Evolutionary conservation across 1,140 invertebrate species (phyloP), one percentile per base, ranked within the genome.

Genomic region (Andrena cerasifolii): DNA sequence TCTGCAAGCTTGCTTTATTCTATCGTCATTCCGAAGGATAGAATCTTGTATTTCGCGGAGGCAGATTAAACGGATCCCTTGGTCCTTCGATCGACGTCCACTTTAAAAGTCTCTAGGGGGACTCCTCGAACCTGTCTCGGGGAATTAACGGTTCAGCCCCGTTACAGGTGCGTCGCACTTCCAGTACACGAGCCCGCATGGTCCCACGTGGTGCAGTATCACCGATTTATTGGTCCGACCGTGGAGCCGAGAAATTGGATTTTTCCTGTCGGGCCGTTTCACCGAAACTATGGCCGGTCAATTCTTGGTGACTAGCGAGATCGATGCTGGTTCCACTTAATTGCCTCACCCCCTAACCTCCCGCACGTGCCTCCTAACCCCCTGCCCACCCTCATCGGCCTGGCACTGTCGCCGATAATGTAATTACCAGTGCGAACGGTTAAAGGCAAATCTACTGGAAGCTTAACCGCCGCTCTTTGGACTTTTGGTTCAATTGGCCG

Each of bases 341-440:
- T 83, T 74, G 67, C 36, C 5, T 6, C 47, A 14, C 51, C 40
- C 53, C 45, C 28, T 53, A 14, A n/a, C 33, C 36, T 49, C 16
- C 5, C 16, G 28, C 28, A 16, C n/a, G 21, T 16, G 21, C 21
- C 56, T 61, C 43, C 12, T 0, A 14, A 0, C 16, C 26, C 7
- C 61, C n/a, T n/a, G n/a, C 12, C 16, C 24, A 16, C 14, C 14
- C 16, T 18, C 31, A 1, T 18, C 6, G 43, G n/a, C 43, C 14
- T 12, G 21, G n/a, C 16, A 18, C 53, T 61, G 66, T 77, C 74
- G 65, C 31, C 53, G 45, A 82, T 83, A 58, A 83, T 79, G 63
- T 79, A 82, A 83, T 82, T 83, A 74, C 68, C 33, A 62, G 33
- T 31, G 26, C 47, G 45, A 73, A 58, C 53, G 67, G 53, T 78